Conservation (phyloP, 2,888 invertebrate genomes). For the Lycaena phlaeas region DNA sequence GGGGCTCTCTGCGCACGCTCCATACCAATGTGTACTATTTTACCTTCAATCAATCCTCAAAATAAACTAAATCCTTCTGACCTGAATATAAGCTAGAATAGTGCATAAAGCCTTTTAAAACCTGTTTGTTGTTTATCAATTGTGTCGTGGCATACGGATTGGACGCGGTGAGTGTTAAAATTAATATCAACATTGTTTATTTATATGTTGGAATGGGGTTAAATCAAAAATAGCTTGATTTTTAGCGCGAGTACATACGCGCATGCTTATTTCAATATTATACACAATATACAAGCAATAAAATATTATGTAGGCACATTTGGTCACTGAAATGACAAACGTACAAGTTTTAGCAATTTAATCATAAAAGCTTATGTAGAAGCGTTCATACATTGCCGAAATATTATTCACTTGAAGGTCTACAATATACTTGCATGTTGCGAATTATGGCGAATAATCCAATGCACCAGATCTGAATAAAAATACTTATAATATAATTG, state of each 20-base stretch:
- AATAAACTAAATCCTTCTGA: conserved; percentile 27
- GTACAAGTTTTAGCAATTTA: no score
- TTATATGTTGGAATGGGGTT: conserved; percentile 42
- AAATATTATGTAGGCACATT: no score
- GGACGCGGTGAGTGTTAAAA: conserved; percentile 23
- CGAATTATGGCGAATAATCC: no score
- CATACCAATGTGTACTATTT: conserved; percentile 35
- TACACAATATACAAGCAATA: no score
- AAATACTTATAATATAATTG: no score
- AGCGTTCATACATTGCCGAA: no score
- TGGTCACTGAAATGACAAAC: no score
- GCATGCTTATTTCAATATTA: conserved; percentile 21
- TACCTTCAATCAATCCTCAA: conserved; percentile 47
- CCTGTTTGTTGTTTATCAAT: neutral
- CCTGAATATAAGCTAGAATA: neutral
- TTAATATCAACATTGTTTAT: no score
- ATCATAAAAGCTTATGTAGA: no score
- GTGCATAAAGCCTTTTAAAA: neutral
- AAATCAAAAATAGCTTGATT: conserved; percentile 54
- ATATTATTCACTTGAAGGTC: no score
- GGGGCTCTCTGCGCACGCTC: conserved; percentile 61
- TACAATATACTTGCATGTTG: no score
- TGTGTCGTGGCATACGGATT: neutral
- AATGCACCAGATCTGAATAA: no score
- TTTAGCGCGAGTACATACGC: conserved; percentile 32